Evolutionary conservation across 2,797 vertebrate genomes (phyloP).

Genomic region (Kryptopterus vitreolus): DNA sequence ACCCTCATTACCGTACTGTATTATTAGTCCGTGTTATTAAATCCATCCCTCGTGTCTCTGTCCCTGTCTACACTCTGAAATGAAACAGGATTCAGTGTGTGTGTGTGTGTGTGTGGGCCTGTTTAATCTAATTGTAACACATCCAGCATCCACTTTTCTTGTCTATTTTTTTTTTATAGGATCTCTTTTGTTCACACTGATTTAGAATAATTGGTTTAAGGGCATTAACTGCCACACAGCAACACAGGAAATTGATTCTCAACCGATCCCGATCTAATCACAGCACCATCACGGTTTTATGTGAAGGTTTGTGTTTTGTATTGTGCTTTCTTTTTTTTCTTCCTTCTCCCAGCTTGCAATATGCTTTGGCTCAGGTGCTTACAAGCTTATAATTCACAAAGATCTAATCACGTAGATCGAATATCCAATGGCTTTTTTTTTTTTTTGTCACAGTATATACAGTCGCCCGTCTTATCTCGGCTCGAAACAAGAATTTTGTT

Average conservation of each 20-base stretch:
- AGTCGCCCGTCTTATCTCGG: background rate
- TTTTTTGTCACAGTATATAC: background rate
- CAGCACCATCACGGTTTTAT: background rate
- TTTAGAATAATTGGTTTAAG: constrained; percentile 7
- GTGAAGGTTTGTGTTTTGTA: background rate
- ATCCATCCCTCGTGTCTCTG: constrained; percentile 13
- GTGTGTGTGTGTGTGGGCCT: constrained; percentile 10
- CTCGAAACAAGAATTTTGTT: background rate
- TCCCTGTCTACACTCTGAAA: constrained; percentile 37
- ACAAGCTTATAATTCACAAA: background rate
- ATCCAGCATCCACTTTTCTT: background rate
- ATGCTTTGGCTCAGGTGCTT: background rate
- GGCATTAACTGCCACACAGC: background rate
- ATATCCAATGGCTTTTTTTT: background rate
- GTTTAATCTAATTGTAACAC: constrained; percentile 3
- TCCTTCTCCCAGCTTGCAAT: background rate
- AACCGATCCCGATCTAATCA: background rate
- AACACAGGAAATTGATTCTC: constrained; percentile 16
- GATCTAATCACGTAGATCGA: background rate
- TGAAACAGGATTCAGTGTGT: constrained; percentile 18
- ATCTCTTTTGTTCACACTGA: constrained; percentile 17
- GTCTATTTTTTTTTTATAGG: background rate
- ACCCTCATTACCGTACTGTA: constrained; percentile 36
- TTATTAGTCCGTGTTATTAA: constrained; percentile 40
- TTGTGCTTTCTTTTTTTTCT: too few relatives aligned